Evolutionary conservation across 2,888 invertebrate genomes (phyloP), one percentile per base, ranked within the genome.

Genomic region (Tanytarsus gracilentus): DNA sequence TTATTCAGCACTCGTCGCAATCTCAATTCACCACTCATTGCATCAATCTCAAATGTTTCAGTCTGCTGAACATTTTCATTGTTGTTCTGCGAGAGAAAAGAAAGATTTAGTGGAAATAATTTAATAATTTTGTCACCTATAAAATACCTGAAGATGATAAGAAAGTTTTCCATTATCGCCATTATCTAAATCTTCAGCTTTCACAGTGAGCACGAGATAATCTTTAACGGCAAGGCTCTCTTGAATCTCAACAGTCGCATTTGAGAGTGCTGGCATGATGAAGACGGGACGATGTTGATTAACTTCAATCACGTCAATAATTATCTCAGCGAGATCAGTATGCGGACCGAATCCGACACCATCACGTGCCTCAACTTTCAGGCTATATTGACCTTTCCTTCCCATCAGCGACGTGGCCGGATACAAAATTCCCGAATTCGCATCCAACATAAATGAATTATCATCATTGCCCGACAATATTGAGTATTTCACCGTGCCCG

Each of bases 281-380:
- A 92, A 92, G 61, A 80, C 79, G 0, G 94, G 95, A 50, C 85
- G 83, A 69, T 89, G 84, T 65, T 88, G 84, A 74, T 92, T 92
- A 1, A 90, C 86, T 62, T 86, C 84, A 18, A 85, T 76, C 29
- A 91, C 86, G 44, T 82, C 78, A 58, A 95, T 84, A 65, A 84
- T 80, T 2, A 93, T 84, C n/a, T 76, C 75, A 1, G 91, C 85
- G 1, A 75, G 75, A 68, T 85, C 88, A 0, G 76, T 75, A 68
- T 83, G 79, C 0, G 79, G 78, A 2, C 84, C 86, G 14, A 75
- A 75, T 1, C 87, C 86, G 9, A 79, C 82, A 3, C 79, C 82
- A 71, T 95, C 93, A 4, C 82, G 78, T 0, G 89, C 94, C 64
- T 84, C 80, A n/a, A 90, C 84, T 2, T 77, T 76, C 18, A 90